Evolutionary conservation across 2,888 invertebrate genomes (phyloP), one percentile per base, ranked within the genome.

Genomic region (Trileptium ribeirensis): DNA sequence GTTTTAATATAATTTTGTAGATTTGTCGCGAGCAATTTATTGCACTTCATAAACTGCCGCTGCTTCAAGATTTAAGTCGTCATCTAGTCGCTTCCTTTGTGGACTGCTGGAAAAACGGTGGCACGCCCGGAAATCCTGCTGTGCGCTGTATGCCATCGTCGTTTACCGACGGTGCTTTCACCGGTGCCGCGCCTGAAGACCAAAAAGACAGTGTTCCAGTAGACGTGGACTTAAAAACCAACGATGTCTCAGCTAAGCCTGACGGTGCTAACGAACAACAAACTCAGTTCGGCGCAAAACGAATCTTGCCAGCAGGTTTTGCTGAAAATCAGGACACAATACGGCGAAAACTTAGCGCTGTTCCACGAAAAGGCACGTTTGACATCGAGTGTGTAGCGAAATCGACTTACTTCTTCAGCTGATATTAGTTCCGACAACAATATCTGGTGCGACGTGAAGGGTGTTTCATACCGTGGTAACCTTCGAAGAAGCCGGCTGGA

Each of bases 1-100:
- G 15, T 70, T 15, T 74, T 74, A 15, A 36, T 15, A 51, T 24
- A 15, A 51, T 8, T 51, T 8, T 70, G 8, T 77, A 95, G 94
- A 93, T 97, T 83, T 97, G 97, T 86, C 92, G 99, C n/a, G 93
- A 98, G 88, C 96, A 99, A 89, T 99, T 99, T 90, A 95, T 99
- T n/a, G 93, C 94, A 0, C 91, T 99, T 15, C 97, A 99, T 90
- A 94, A 93, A 38, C 92, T 95, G 88, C 96, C 96, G 0, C 94
- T 99, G 85, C 91, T 99, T 78, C 93, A 96, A 86, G 91, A 96
- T 80, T 51, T 82, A 31, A 70, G 70, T 1, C 1, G 67, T 1
- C 75, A 80, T 31, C 81, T 81, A 67, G 82, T 81, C 37, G 24
- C 38, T 64, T 8, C 51, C 8, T 51, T 51, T 51, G 2, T 70